A percentile compares a stretch with the other conserved stretches of the same genome.
These are phyloP conservation scores for Papilio elwesi DNA, from an alignment of 2,888 invertebrate species.

Conservation along the genomic window DNA sequence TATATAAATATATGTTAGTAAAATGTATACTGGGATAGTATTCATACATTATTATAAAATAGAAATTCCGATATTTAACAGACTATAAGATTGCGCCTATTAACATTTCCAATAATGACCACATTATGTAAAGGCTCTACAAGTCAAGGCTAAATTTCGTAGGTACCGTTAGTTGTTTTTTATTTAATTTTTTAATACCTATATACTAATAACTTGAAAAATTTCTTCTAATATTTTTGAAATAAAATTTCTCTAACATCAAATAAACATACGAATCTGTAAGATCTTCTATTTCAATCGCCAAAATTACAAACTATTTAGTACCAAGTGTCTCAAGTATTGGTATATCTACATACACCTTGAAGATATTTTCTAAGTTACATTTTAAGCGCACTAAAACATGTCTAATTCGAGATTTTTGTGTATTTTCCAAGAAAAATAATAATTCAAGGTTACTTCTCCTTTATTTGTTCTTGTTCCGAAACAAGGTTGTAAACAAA, in stretches of 20 bases:
- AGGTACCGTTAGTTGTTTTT: slow-evolving; percentile 66
- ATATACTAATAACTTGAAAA: slow-evolving; percentile 45
- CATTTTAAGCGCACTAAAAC: slow-evolving; percentile 12
- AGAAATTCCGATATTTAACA: slow-evolving; percentile 50
- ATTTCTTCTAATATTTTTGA: slow-evolving; percentile 14
- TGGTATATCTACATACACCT: slow-evolving; percentile 5
- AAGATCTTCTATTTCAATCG: not conserved
- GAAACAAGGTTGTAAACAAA: not conserved
- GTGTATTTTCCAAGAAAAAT: not conserved
- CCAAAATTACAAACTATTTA: slow-evolving; percentile 9
- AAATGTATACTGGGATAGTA: slow-evolving; percentile 40
- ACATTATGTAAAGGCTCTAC: slow-evolving; percentile 64
- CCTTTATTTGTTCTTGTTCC: not conserved
- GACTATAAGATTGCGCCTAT: slow-evolving; percentile 47
- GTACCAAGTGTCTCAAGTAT: slow-evolving; percentile 12
- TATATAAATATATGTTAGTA: slow-evolving; percentile 40
- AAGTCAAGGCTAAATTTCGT: slow-evolving; percentile 70
- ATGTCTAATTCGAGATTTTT: not conserved
- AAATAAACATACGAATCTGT: not conserved
- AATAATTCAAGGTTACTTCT: not conserved
- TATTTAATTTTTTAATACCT: slow-evolving; percentile 49
- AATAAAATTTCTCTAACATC: slow-evolving; percentile 1
- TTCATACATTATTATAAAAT: slow-evolving; percentile 42
- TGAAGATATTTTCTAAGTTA: slow-evolving; percentile 16
- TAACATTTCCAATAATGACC: slow-evolving; percentile 64